These are phyloP conservation scores for Coronaproctus castanopsis DNA, from an alignment of 2,888 invertebrate genomes.

Conservation along the genomic window DNA sequence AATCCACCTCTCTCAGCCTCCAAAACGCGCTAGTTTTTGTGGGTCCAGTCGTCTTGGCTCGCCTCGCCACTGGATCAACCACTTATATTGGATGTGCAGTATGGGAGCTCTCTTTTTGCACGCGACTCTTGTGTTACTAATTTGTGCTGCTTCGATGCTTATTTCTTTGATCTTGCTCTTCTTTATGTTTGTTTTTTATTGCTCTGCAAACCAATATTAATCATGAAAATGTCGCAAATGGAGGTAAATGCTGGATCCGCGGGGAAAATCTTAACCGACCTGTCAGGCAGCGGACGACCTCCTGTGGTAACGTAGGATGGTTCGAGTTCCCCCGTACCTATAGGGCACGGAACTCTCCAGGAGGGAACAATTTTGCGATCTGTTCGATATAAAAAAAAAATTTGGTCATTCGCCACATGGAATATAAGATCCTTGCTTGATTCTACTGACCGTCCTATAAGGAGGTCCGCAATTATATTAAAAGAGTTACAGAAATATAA, in stretches of 20 bases:
- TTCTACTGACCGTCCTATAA: too few species aligned
- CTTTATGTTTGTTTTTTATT: not conserved
- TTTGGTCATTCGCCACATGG: not conserved
- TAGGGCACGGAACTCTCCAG: not conserved
- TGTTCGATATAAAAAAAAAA: not conserved
- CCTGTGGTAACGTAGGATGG: not conserved
- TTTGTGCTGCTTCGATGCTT: not conserved
- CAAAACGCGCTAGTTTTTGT: not conserved
- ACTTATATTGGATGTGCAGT: not conserved
- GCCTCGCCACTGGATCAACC: not conserved
- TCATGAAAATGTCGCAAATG: not conserved
- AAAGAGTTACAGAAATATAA: too few species aligned
- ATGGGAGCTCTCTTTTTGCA: too few species aligned
- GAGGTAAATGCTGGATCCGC: not conserved
- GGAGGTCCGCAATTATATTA: too few species aligned
- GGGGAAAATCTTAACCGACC: not conserved
- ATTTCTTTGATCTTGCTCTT: not conserved
- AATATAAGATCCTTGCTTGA: not conserved
- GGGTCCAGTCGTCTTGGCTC: not conserved
- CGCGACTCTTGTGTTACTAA: too few species aligned
- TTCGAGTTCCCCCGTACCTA: not conserved
- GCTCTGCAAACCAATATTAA: not conserved
- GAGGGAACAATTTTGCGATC: not conserved
- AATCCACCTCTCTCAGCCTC: not conserved
- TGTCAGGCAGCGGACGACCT: not conserved